Evolutionary conservation across 2,113 vertebrate species (phyloP), one percentile per base, ranked within the genome.

Genomic region (Charina bottae): DNA sequence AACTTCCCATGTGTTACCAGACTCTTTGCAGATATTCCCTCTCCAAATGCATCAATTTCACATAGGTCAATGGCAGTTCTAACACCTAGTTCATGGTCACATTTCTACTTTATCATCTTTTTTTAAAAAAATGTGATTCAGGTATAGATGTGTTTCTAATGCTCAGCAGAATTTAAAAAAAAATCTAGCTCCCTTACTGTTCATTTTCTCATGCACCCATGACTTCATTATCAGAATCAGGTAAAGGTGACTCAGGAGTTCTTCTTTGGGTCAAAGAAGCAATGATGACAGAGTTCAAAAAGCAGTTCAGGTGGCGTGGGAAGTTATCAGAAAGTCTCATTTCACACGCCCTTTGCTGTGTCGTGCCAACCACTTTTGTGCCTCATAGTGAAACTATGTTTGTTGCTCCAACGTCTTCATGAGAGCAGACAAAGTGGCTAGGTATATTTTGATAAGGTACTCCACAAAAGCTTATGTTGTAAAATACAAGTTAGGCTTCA

Each of bases 311-410:
- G 91, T 7, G 42, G 55, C 46, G 26, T 60, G 54, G 28, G 42
- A 88, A 92, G 87, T 33, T 83, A 62, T 42, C 62, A 72, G 85
- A 91, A 72, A 91, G 54, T 87, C 53, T 46, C 21, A 42, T 24
- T 37, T 87, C 62, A 87, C 68, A 37, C 17, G 1, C 33, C 84
- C 84, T 90, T 83, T 46, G 28, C 37, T 68, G 33, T 64, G 56
- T 21, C 3, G 33, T 42, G 37, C 21, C 55, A n/a, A 19, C 12
- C 53, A 72, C 13, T 33, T 90, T n/a, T 54, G 24, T 49, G 10
- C 56, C 9, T 49, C 15, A n/a, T 24, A 19, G 28, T 24, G 53
- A 90, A 42, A 42, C 54, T 59, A 26, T 54, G 53, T 28, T 83
- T 54, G 28, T 13, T 90, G 42, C 46, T 33, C 58, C 9, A 12